phyloP scores from a whole-genome alignment of 2,113 vertebrate species.

The Bombycilla garrulus region DNA sequence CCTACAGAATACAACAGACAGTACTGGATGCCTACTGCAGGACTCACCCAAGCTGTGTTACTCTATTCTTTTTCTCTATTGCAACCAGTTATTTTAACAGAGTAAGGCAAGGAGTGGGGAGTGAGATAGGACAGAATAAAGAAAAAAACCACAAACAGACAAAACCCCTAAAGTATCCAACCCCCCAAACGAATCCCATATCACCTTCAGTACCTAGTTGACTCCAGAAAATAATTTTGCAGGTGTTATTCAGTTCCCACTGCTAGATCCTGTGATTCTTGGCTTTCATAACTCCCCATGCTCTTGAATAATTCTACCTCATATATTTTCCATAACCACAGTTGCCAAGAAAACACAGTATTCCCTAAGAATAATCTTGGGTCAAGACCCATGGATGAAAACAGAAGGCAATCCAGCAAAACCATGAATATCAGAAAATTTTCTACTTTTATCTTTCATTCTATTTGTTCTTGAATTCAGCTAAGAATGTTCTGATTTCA shows the following conservation, averaged over 20 bases:
- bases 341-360: not conserved
- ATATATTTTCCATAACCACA: not conserved
- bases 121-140: not conserved
- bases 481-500: not conserved
- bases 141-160: not conserved
- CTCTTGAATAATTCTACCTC: not conserved
- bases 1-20: not conserved
- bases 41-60: not conserved
- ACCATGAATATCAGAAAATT: not conserved
- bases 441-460: not conserved
- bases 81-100: not conserved
- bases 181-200: fast-evolving
- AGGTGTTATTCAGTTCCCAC: not conserved
- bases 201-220: not conserved
- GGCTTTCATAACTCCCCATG: not conserved
- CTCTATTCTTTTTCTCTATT: not conserved
- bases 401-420: not conserved
- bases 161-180: not conserved
- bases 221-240: not conserved
- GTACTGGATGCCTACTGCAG: not conserved
- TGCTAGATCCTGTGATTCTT: not conserved
- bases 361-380: not conserved
- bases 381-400: not conserved
- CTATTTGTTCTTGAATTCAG: not conserved
- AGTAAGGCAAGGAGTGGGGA: not conserved